These are phyloP conservation scores for Drosophila quinaria DNA, from an alignment of 2,888 invertebrate genomes.

Conservation along the genomic window DNA sequence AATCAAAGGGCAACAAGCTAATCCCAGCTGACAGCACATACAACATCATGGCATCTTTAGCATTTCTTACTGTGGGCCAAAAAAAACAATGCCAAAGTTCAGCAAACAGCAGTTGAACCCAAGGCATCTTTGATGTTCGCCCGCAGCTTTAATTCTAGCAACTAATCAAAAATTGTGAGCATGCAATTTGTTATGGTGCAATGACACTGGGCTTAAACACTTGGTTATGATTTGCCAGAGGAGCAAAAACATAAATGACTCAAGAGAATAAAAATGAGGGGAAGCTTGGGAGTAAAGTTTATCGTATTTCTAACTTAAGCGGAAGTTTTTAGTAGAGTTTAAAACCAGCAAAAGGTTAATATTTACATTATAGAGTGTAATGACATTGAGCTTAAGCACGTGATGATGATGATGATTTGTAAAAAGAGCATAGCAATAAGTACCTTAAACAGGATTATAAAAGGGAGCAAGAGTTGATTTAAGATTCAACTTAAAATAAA, in stretches of 20 bases:
- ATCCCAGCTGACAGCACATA: constrained; percentile 24
- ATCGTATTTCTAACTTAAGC: neutral
- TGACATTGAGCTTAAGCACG: neutral
- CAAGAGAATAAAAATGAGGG: neutral
- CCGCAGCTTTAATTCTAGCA: constrained; percentile 32
- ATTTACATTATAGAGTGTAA: neutral
- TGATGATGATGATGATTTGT: constrained; percentile 5
- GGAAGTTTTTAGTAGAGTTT: neutral
- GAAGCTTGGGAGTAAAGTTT: neutral
- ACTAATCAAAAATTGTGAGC: constrained; percentile 36
- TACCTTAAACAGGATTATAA: too few relatives aligned
- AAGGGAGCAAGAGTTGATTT: neutral
- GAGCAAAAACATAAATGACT: constrained; percentile 1
- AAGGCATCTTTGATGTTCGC: constrained; percentile 38
- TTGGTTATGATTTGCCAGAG: constrained; percentile 5
- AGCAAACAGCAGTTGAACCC: constrained; percentile 48
- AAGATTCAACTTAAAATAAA: neutral
- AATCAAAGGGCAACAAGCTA: constrained; percentile 38
- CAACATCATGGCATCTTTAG: constrained; percentile 19
- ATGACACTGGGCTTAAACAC: constrained; percentile 31
- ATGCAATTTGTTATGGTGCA: constrained; percentile 23
- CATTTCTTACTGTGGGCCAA: constrained; percentile 12
- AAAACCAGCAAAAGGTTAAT: neutral
- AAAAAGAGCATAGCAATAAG: too few relatives aligned
- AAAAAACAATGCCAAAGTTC: constrained; percentile 57